Percentiles rank a stretch among this genome's conserved stretches.
phyloP scores from a whole-genome alignment of 2,888 invertebrate genomes.

The Malthinus seriepunctatus region DNA sequence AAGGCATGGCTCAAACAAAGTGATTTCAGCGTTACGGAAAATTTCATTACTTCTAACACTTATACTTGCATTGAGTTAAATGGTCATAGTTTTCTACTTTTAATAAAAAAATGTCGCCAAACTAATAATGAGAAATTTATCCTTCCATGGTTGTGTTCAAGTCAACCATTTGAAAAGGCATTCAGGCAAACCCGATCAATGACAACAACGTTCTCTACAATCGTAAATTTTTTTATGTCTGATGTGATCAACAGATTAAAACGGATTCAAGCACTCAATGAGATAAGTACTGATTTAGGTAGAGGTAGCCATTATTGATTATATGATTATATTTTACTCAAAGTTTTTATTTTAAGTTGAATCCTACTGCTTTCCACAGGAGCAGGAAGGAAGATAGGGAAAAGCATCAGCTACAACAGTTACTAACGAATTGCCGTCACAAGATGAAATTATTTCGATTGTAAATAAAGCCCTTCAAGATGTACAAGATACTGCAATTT shows the following conservation, averaged over 20 bases:
- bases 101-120: constrained; percentile 6
- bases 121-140: background rate
- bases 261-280: constrained; percentile 10
- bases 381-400: no score
- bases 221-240: constrained; percentile 7
- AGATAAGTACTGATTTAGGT: constrained; percentile 16
- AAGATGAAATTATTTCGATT: no score
- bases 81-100: constrained; percentile 17
- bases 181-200: constrained; percentile 9
- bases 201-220: constrained; percentile 8
- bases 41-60: constrained; percentile 16
- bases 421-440: no score
- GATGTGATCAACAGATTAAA: constrained; percentile 13
- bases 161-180: constrained; percentile 14
- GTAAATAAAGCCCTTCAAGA: no score
- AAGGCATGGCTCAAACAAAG: constrained; percentile 14
- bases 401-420: no score
- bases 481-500: no score
- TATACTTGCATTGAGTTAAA: constrained; percentile 25
- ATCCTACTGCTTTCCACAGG: no score
- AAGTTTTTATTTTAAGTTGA: no score
- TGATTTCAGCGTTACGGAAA: constrained; percentile 5
- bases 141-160: constrained; percentile 11
- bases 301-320: background rate
- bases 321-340: no score